Conservation (phyloP, 64 coral and sea anemone genomes). For the Trachythela sp. region DNA sequence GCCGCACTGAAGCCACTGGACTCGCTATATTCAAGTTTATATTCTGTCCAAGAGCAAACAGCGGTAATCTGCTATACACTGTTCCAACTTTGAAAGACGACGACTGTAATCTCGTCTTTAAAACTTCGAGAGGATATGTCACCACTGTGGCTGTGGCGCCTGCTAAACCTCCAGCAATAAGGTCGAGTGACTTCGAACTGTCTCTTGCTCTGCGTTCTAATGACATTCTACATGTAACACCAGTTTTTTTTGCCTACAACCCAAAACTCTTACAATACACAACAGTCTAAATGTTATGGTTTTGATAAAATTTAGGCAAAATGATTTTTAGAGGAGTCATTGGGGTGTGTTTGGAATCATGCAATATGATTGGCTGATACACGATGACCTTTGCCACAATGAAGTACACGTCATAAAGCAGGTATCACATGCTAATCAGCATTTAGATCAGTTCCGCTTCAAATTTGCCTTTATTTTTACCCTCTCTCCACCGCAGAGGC, state of each 20-base stretch:
- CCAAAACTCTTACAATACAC: neutral
- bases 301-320: neutral
- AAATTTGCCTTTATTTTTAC: neutral
- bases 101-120: slow-evolving; percentile 94
- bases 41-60: slow-evolving; percentile 5
- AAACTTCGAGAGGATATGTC: slow-evolving; percentile 92
- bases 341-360: neutral
- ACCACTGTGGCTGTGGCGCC: slow-evolving; percentile 72
- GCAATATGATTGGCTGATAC: neutral
- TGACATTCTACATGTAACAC: neutral
- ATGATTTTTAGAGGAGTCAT: neutral
- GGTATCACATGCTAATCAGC: neutral
- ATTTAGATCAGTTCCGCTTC: neutral
- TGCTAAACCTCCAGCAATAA: slow-evolving; percentile 82
- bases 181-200: slow-evolving; percentile 19
- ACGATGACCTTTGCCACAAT: neutral
- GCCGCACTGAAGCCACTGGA: slow-evolving; percentile 41
- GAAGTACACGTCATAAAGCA: neutral
- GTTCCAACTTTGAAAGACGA: slow-evolving; percentile 52
- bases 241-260: neutral
- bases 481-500: too few relatives aligned
- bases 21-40: slow-evolving; percentile 37
- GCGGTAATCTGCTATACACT: slow-evolving; percentile 52
- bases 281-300: neutral
- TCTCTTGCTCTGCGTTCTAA: neutral